Evolutionary conservation across 2,888 invertebrate species (phyloP).

Genomic region (Azorinus chamasolen): DNA sequence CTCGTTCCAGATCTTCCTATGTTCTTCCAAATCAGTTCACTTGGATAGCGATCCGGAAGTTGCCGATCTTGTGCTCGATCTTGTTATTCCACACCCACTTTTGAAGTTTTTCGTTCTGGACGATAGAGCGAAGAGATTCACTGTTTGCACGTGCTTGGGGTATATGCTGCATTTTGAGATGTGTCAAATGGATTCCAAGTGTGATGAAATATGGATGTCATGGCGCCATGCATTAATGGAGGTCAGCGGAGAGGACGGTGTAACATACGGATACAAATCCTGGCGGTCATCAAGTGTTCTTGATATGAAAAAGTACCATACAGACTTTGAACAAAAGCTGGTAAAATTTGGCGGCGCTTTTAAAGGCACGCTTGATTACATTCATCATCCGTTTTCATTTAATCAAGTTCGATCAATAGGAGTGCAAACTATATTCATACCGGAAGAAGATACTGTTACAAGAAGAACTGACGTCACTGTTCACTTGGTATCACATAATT

Average conservation of each 20-base stretch:
- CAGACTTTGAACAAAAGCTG: neutral
- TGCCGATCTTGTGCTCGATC: slow-evolving; percentile 17
- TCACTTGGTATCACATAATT: no score
- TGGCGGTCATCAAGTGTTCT: neutral
- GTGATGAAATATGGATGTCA: slow-evolving; percentile 17
- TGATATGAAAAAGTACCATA: neutral
- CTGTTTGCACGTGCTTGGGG: slow-evolving; percentile 26
- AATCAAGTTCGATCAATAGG: no score
- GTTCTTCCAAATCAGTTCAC: no score
- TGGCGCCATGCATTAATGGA: slow-evolving; percentile 29
- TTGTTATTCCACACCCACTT: slow-evolving; percentile 27
- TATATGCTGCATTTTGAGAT: slow-evolving; percentile 35
- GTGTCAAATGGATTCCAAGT: slow-evolving; percentile 30
- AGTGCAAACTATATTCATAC: no score
- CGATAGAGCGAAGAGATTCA: slow-evolving; percentile 27
- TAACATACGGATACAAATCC: neutral
- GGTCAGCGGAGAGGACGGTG: neutral
- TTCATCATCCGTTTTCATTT: slow-evolving; percentile 3
- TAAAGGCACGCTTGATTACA: slow-evolving; percentile 5
- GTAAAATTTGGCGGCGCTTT: neutral
- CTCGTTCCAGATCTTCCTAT: no score
- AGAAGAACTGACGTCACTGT: no score
- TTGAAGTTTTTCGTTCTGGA: slow-evolving; percentile 42
- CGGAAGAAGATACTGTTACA: no score
- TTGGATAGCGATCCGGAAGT: no score